Base-by-base conservation (phyloP, 2,113 vertebrate species). In the Alligator sinensis region DNA sequence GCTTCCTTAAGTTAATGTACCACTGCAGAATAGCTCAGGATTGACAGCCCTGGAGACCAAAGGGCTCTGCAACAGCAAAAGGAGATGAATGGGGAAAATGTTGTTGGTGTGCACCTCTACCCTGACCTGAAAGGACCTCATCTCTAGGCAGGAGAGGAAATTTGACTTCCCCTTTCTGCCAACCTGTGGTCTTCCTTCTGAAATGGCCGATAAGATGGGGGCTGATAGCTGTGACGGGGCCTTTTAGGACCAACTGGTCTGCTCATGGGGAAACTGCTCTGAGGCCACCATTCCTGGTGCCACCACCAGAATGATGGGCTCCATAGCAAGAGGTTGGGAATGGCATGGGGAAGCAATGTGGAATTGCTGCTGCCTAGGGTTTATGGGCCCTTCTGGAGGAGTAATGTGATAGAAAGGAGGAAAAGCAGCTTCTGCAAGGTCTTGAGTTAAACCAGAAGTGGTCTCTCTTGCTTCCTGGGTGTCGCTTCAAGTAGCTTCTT, bases 231-330 rank as follows among this genome's bases (percentile, higher is more conserved):
- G 54, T 60, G 70, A 25, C 19, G 47, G 14, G 57, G 38, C 61
- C 13, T 11, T 5, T 78, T 24, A 59, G 77, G 62, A 38, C 28
- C 64, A 11, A n/a, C 55, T 30, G 11, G 6, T 58, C 30, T 11
- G 47, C 77, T 77, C 77, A 57, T 61, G 4, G 57, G 12, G 38
- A 66, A 25, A 28, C 47, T 66, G 17, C 11, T 47, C 57, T 34
- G 25, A 76, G 58, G 6, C 60, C 1, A 0, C 17, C 1, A 2
- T 12, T 34, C 28, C 38, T 85, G 78, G 4, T 1, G 0, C 16
- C 22, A 89, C 77, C 34, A 30, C 80, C 34, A 3, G 14, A 72
- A 64, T 13, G 70, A 7, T 58, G 7, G 24, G 68, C 2, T 15
- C 62, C 11, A 16, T 74, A 19, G 38, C 24, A n/a, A 59, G 47